These are phyloP conservation scores for Meleagris gallopavo DNA, from an alignment of 2,113 vertebrate species.

Conservation along the genomic window DNA sequence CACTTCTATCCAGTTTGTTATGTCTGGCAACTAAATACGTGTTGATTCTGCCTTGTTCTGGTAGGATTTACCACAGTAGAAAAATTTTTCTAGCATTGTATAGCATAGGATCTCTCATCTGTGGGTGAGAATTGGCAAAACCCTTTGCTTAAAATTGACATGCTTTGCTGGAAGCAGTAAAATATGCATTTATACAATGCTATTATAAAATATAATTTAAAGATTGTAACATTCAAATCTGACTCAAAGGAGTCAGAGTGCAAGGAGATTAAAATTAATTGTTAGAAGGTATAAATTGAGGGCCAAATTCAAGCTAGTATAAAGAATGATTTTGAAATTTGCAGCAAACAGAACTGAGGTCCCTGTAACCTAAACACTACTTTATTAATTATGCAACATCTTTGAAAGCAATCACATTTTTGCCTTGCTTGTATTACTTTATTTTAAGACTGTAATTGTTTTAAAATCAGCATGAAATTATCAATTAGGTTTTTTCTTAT, in stretches of 20 bases:
- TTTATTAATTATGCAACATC: neutral
- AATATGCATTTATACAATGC: neutral
- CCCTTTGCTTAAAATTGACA: neutral
- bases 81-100: neutral
- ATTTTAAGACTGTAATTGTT: neutral
- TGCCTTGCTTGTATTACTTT: neutral
- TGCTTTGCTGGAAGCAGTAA: neutral
- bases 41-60: neutral
- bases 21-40: neutral
- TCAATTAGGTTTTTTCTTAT: neutral
- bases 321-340: neutral
- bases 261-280: neutral
- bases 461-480: neutral
- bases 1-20: neutral
- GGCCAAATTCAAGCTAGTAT: neutral
- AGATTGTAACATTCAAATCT: neutral
- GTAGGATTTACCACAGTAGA: neutral
- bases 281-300: neutral
- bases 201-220: neutral
- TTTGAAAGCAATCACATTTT: neutral
- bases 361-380: neutral
- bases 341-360: neutral
- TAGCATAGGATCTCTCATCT: neutral
- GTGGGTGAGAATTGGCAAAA: neutral
- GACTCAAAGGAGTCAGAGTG: neutral